Base-by-base conservation (phyloP, 2,797 vertebrate species). In the Lycodopsis pacificus region DNA sequence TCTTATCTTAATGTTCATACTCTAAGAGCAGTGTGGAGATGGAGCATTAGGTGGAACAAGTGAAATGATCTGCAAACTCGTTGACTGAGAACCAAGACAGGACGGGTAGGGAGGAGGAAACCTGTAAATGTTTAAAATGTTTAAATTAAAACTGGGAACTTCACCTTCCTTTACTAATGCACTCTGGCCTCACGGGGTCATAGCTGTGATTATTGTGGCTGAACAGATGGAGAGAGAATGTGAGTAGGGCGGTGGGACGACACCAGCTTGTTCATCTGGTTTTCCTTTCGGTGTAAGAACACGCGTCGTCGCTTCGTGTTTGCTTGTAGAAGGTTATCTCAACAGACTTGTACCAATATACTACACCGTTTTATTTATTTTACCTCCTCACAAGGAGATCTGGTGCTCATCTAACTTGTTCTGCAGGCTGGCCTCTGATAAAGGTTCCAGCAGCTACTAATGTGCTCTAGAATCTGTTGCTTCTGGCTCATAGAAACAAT, bases 371-470 rank as follows among this genome's bases (percentile, higher is more conserved):
- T 20, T 46, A 10, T 65, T 69, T 70, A 20, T 44, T 6, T 48
- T 44, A 27, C 34, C 17, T 17, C 64, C 19, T 44, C n/a, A 57
- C 3, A 36, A 44, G 53, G 14, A 57, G 65, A 51, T 38, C 10
- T 61, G 61, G 32, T 11, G 4, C 19, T 67, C 34, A 48, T 57
- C 44, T 56, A 19, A 79, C 30, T 7, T 40, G 64, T 64, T 77
- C 49, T 61, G 38, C 15, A 15, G 34, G 40, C 25, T 51, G 49
- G 36, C 14, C 22, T 27, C 7, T 20, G 42, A 58, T 10, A 36
- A 27, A 22, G 14, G 58, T 56, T 58, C n/a, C 38, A 56, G 5
- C 8, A 36, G 32, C 8, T 9, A 0, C 42, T 46, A 5, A 36
- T 22, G 38, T 38, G 12, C 64, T 46, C 13, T 22, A 40, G 27